Conservation (phyloP, 2,888 invertebrate species). For the Diarsia mendica region DNA sequence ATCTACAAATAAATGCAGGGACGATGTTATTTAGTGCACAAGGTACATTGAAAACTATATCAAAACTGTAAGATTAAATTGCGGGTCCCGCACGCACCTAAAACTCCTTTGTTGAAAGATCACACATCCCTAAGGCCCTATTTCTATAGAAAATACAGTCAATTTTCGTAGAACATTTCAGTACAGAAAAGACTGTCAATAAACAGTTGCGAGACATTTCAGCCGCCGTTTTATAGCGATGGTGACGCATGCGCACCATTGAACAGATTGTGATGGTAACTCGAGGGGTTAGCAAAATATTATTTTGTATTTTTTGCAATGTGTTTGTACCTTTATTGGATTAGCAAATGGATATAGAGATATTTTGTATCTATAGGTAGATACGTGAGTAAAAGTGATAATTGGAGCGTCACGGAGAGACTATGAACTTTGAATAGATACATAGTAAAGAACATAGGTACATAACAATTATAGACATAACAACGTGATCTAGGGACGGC, state of each 20-base stretch:
- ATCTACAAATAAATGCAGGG: not conserved
- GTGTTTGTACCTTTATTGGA: not conserved
- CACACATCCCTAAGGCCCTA: not conserved
- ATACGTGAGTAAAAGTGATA: slow-evolving; percentile 33
- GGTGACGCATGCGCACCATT: slow-evolving; percentile 62
- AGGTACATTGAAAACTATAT: slow-evolving; percentile 1
- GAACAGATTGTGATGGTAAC: slow-evolving; percentile 43
- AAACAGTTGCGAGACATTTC: slow-evolving; percentile 49
- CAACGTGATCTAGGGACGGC: slow-evolving; percentile 14
- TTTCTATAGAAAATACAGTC: slow-evolving; percentile 35
- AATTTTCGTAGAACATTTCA: slow-evolving; percentile 42
- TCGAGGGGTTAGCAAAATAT: slow-evolving; percentile 34
- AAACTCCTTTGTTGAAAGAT: slow-evolving; percentile 3
- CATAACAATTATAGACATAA: slow-evolving; percentile 11
- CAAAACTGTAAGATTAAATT: slow-evolving; percentile 4
- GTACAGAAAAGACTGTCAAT: slow-evolving; percentile 45
- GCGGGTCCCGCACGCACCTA: not conserved
- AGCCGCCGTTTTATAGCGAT: slow-evolving; percentile 52
- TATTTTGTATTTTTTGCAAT: slow-evolving; percentile 1
- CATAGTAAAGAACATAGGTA: slow-evolving; percentile 8
- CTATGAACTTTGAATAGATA: slow-evolving; percentile 25
- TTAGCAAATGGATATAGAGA: not conserved
- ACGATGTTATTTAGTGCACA: not conserved
- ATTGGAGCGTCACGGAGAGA: slow-evolving; percentile 49
- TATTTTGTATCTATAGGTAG: not conserved